Conservation (phyloP, 1,140 invertebrate species). For the Helicoverpa armigera region DNA sequence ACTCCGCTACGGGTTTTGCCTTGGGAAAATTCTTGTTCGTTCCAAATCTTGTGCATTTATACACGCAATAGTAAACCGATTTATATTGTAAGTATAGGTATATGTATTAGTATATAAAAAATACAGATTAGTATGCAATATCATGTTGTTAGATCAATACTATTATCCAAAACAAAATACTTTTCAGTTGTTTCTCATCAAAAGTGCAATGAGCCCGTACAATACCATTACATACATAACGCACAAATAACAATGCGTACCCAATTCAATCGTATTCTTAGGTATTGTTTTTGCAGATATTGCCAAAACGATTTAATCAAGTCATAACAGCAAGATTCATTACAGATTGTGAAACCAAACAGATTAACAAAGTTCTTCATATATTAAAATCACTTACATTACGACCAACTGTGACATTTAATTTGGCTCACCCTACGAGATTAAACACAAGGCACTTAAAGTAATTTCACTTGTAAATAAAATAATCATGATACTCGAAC, state of each 20-base stretch:
- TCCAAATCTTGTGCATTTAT: slow-evolving; percentile 53
- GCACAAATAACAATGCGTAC: neutral
- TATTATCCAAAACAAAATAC: too few relatives aligned
- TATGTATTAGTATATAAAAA: neutral
- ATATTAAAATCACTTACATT: slow-evolving; percentile 35
- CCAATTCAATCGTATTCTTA: neutral
- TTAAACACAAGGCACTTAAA: slow-evolving; percentile 15
- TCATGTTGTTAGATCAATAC: neutral
- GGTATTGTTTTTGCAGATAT: neutral
- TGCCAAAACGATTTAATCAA: slow-evolving; percentile 32
- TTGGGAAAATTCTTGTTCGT: slow-evolving; percentile 64
- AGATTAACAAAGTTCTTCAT: slow-evolving; percentile 12
- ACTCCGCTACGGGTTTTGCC: slow-evolving; percentile 61
- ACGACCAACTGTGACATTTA: slow-evolving; percentile 35
- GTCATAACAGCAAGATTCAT: neutral
- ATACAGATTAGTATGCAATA: neutral
- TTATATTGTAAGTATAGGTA: neutral
- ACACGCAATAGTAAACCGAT: slow-evolving; percentile 27
- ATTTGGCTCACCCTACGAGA: slow-evolving; percentile 15
- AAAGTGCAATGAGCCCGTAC: too few relatives aligned
- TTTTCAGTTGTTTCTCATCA: too few relatives aligned
- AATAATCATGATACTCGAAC: slow-evolving; percentile 19
- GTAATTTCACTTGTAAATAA: slow-evolving; percentile 23
- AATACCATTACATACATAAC: too few relatives aligned
- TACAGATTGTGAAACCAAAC: slow-evolving; percentile 18